These are phyloP conservation scores for Hypercompe scribonia DNA, from an alignment of 2,888 invertebrate genomes.

Conservation along the genomic window DNA sequence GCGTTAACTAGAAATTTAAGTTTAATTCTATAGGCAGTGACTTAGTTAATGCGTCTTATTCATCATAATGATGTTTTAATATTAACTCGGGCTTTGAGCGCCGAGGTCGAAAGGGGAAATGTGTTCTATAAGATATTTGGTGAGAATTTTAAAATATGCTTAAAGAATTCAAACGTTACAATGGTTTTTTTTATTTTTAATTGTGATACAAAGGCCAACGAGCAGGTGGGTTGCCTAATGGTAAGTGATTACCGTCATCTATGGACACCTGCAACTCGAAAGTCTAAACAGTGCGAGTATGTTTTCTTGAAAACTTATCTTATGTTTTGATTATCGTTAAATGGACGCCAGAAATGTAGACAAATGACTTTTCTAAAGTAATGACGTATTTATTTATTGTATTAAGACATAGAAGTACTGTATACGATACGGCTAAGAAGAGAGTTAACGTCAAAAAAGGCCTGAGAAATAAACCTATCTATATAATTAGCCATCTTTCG, in stretches of 20 bases:
- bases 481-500: background rate
- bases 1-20: slow-evolving; percentile 42
- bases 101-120: background rate
- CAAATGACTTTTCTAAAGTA: background rate
- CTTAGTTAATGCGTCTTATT: slow-evolving; percentile 48
- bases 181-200: background rate
- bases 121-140: background rate
- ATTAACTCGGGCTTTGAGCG: slow-evolving; percentile 33
- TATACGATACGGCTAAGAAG: background rate
- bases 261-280: too few relatives aligned
- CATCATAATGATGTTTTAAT: slow-evolving; percentile 54
- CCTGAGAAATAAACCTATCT: background rate
- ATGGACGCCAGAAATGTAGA: background rate
- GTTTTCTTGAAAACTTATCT: background rate
- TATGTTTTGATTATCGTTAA: too few relatives aligned
- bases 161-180: background rate
- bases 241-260: background rate
- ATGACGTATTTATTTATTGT: background rate
- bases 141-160: background rate
- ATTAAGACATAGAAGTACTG: background rate
- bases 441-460: background rate
- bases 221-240: background rate
- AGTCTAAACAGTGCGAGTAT: too few relatives aligned
- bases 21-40: slow-evolving; percentile 46
- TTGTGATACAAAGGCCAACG: background rate